Conservation (phyloP, 2,888 invertebrate genomes). For the Hyalella azteca region DNA sequence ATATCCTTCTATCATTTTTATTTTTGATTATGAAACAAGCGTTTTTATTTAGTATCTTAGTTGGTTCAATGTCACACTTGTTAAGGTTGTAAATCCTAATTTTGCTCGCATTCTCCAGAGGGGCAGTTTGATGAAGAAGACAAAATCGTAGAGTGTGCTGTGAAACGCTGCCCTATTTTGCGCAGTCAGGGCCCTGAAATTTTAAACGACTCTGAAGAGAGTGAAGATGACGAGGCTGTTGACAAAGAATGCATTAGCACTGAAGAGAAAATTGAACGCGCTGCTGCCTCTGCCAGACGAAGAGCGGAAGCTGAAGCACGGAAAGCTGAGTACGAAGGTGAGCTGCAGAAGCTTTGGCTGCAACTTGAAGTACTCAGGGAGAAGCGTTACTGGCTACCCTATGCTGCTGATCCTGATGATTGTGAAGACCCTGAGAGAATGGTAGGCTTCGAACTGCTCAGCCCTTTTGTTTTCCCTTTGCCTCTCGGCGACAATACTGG, state of each 20-base stretch:
- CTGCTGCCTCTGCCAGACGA: not conserved
- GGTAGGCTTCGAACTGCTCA: conserved; percentile 63
- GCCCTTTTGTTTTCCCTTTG: conserved; percentile 47
- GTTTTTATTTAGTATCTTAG: no score
- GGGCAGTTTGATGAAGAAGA: conserved; percentile 59
- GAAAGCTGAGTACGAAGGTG: not conserved
- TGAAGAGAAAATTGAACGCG: not conserved
- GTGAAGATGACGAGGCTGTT: not conserved
- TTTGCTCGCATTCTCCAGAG: conserved; percentile 38
- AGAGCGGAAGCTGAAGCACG: not conserved
- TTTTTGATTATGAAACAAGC: no score
- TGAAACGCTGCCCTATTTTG: conserved; percentile 35
- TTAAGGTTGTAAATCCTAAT: no score
- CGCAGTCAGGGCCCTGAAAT: not conserved
- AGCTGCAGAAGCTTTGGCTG: conserved; percentile 61
- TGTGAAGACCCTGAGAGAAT: conserved; percentile 64
- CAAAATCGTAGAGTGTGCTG: conserved; percentile 58
- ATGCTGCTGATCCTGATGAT: conserved; percentile 62
- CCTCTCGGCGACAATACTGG: not conserved
- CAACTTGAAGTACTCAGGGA: conserved; percentile 62
- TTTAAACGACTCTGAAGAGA: not conserved
- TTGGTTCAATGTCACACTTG: no score
- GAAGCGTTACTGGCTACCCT: conserved; percentile 63
- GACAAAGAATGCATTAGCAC: not conserved
- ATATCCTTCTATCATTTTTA: no score